phyloP scores from a whole-genome alignment of 2,797 vertebrate species.

The Menidia menidia region DNA sequence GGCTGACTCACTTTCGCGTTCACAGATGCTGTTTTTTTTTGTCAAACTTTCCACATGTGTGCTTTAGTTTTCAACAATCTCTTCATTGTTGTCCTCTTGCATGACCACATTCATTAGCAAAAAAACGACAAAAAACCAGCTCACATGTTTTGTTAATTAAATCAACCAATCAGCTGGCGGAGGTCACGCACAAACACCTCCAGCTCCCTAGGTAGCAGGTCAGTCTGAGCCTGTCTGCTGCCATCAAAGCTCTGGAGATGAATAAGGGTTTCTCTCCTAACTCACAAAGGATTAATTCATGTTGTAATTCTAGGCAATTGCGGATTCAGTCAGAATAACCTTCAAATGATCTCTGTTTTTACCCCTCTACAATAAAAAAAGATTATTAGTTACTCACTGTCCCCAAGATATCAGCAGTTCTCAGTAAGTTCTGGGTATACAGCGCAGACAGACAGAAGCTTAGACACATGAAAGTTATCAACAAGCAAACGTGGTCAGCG shows the following conservation, averaged over 20 bases:
- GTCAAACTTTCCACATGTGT: background rate
- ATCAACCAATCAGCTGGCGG: background rate
- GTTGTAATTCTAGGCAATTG: constrained; percentile 29
- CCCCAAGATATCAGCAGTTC: constrained; percentile 30
- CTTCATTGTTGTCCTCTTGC: background rate
- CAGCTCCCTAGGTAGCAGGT: background rate
- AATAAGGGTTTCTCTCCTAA: constrained; percentile 26
- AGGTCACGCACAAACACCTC: background rate
- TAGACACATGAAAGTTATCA: constrained; percentile 2
- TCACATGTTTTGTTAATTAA: background rate
- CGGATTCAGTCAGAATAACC: constrained; percentile 47
- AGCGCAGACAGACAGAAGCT: constrained; percentile 2
- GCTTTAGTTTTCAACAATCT: no score
- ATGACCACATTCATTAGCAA: background rate
- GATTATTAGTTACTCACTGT: constrained; percentile 27
- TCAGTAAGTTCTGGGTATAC: constrained; percentile 21
- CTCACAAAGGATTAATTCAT: constrained; percentile 37
- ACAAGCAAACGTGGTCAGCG: background rate
- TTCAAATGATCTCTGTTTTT: constrained; percentile 10
- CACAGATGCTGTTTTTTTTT: background rate
- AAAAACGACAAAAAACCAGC: background rate
- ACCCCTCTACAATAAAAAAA: background rate
- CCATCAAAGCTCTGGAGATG: constrained; percentile 31
- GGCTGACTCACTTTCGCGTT: background rate
- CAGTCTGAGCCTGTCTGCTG: constrained; percentile 9